Percentiles rank a stretch among this genome's conserved stretches.
phyloP scores from a whole-genome alignment of 2,113 vertebrate species.

The Tiliqua scincoides region DNA sequence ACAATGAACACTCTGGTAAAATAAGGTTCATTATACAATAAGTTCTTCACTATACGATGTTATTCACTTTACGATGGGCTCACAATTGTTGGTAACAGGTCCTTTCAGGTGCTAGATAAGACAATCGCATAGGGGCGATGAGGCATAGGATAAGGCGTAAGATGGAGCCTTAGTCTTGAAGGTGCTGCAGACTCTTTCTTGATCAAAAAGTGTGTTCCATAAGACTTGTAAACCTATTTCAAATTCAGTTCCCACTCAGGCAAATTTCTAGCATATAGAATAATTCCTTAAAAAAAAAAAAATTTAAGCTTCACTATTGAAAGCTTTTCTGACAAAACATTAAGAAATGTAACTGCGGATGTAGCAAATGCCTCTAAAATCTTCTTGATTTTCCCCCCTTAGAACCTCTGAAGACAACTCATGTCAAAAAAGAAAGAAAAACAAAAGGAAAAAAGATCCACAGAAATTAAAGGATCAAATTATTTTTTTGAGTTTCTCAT shows the following conservation, averaged over 20 bases:
- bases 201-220: background rate
- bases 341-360: background rate
- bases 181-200: too few species aligned
- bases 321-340: background rate
- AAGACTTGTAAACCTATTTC: background rate
- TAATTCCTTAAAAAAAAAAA: background rate
- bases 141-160: too few species aligned
- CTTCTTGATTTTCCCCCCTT: constrained; percentile 68
- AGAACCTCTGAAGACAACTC: constrained; percentile 86
- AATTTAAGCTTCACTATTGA: background rate
- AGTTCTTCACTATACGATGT: too few species aligned
- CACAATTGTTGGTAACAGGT: too few species aligned
- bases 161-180: too few species aligned
- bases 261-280: background rate
- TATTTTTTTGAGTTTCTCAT: constrained; percentile 83
- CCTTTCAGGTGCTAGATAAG: too few species aligned
- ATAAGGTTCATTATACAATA: too few species aligned
- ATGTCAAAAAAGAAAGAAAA: constrained; percentile 24
- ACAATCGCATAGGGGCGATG: too few species aligned
- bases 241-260: background rate
- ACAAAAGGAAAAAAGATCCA: background rate
- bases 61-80: too few species aligned
- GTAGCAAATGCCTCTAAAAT: background rate
- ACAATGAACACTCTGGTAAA: too few species aligned
- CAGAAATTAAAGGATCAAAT: constrained; percentile 67